Evolutionary conservation across 2,888 invertebrate genomes (phyloP).

Genomic region (Gymnosoma rotundatum): DNA sequence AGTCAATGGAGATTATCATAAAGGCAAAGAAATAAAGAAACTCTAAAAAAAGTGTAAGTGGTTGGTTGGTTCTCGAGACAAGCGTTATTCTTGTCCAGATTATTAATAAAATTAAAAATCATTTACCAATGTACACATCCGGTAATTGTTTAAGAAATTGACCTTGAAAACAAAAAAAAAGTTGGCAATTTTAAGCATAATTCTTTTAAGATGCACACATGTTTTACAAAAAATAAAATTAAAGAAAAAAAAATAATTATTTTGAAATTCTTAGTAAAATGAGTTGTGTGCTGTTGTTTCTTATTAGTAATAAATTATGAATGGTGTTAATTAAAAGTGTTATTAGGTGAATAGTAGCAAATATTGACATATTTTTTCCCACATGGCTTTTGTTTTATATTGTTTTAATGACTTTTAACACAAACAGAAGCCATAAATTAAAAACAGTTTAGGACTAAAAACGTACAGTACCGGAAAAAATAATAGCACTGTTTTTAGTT

Average conservation of each 20-base stretch:
- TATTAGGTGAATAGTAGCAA: conserved; percentile 1
- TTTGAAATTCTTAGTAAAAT: not conserved
- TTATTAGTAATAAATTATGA: conserved; percentile 9
- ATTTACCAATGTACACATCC: not conserved
- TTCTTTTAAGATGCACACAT: conserved; percentile 1
- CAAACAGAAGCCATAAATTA: not conserved
- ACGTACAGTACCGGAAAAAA: no score
- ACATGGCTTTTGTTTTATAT: conserved; percentile 17
- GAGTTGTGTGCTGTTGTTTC: not conserved
- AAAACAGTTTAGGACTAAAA: no score
- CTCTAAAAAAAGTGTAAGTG: no score
- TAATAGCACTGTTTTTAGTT: no score
- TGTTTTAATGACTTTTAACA: conserved; percentile 15
- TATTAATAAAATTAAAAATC: conserved; percentile 18
- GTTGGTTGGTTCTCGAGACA: no score
- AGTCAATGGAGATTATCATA: no score
- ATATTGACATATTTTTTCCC: conserved; percentile 49
- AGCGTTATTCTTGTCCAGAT: no score
- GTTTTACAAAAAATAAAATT: not conserved
- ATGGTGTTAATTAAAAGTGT: not conserved
- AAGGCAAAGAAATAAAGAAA: no score
- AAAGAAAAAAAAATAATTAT: not conserved
- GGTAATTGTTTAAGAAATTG: conserved; percentile 27
- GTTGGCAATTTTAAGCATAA: conserved; percentile 8
- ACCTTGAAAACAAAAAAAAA: conserved; percentile 34